Conservation (phyloP, 1,140 invertebrate species). For the Conus betulinus region DNA sequence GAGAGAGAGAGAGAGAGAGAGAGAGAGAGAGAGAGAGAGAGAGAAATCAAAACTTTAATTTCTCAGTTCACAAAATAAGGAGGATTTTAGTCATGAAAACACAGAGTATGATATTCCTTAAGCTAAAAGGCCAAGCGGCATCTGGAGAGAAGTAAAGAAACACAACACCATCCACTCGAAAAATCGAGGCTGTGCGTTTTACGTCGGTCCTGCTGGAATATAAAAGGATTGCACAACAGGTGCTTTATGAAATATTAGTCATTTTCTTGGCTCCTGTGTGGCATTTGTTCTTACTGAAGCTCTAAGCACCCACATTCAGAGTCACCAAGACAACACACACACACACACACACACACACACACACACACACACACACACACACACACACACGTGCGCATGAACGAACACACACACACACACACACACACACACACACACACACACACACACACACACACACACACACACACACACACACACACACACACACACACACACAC, state of each 20-base stretch:
- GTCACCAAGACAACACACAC: too few relatives aligned
- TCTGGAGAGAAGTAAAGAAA: too few relatives aligned
- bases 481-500: neutral
- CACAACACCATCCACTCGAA: too few relatives aligned
- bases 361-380: neutral
- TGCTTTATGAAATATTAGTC: too few relatives aligned
- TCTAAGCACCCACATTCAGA: neutral
- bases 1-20: neutral
- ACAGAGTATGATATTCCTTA: too few relatives aligned
- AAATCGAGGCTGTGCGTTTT: too few relatives aligned
- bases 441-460: constrained; percentile 9
- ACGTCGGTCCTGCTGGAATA: too few relatives aligned
- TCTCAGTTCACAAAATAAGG: too few relatives aligned
- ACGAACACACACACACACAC: neutral
- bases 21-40: neutral
- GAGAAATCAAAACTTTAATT: neutral
- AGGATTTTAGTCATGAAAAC: too few relatives aligned
- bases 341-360: neutral
- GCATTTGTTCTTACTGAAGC: neutral
- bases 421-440: neutral
- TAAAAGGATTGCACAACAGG: too few relatives aligned
- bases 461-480: neutral
- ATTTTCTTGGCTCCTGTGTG: neutral
- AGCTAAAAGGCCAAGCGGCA: too few relatives aligned
- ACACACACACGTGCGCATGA: neutral